Evolutionary conservation across 2,113 vertebrate species (phyloP).

Genomic region (Xiphorhynchus elegans): DNA sequence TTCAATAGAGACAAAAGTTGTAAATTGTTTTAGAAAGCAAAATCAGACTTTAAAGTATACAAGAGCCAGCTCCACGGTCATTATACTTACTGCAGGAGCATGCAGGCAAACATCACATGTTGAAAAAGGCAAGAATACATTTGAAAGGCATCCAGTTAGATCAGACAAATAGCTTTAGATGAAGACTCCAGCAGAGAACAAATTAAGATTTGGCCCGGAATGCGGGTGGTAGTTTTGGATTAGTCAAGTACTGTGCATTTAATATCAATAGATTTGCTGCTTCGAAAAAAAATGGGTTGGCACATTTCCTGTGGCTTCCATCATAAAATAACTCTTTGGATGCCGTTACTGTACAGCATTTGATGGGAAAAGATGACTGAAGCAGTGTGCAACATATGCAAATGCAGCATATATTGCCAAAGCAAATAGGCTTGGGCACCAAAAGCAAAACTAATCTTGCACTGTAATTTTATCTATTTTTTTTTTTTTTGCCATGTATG

Average conservation of each 20-base stretch:
- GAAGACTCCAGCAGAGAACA: conserved; percentile 64
- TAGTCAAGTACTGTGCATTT: neutral
- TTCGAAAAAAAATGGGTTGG: neutral
- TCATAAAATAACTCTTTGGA: neutral
- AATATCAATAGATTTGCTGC: neutral
- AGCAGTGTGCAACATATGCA: neutral
- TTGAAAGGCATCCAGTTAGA: conserved; percentile 42
- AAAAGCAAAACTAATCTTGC: neutral
- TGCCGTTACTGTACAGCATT: neutral
- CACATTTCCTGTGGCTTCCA: neutral
- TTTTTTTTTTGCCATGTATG: neutral
- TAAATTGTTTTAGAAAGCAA: conserved; percentile 32
- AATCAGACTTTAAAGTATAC: conserved; percentile 31
- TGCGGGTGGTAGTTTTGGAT: neutral
- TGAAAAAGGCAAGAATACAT: conserved; percentile 20
- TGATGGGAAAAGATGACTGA: neutral
- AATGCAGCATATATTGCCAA: neutral
- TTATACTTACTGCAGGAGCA: conserved; percentile 29
- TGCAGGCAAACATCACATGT: neutral
- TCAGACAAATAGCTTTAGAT: conserved; percentile 25
- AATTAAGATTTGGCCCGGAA: conserved; percentile 16
- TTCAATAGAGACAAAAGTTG: conserved; percentile 21
- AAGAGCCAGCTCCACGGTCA: conserved; percentile 17
- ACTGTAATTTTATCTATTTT: neutral
- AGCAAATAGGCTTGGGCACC: neutral